phyloP scores from a whole-genome alignment of 1,140 invertebrate genomes.

The Ceratosolen fusciceps region DNA sequence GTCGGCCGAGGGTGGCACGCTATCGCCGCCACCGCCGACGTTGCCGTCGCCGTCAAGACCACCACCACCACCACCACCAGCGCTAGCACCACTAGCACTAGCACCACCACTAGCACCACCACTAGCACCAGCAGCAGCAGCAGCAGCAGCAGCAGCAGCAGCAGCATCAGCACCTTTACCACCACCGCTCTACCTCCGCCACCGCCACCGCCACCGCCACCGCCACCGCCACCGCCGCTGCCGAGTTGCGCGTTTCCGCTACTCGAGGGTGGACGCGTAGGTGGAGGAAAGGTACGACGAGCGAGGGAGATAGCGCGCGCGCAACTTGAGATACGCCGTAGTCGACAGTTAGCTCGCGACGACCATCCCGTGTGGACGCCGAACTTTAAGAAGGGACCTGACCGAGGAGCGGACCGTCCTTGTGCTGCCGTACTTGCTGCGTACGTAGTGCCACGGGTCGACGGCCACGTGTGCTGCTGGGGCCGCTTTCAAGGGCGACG shows the following conservation, averaged over 20 bases:
- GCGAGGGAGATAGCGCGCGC: slow-evolving; percentile 23
- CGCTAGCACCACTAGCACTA: too few species aligned
- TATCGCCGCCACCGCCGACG: too few species aligned
- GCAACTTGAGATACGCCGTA: slow-evolving; percentile 25
- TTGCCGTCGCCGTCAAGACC: too few species aligned
- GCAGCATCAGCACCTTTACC: not conserved
- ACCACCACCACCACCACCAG: not conserved
- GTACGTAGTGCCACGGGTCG: not conserved
- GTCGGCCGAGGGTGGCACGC: not conserved
- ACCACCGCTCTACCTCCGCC: too few species aligned
- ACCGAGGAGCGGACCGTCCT: not conserved
- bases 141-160: not conserved
- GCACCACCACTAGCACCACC: not conserved
- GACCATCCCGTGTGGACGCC: slow-evolving; percentile 63
- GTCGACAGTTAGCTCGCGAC: slow-evolving; percentile 67
- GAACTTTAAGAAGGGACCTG: not conserved
- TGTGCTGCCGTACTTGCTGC: not conserved
- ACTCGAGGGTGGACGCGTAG: not conserved
- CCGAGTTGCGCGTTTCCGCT: slow-evolving; percentile 40
- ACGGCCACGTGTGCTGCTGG: slow-evolving; percentile 26
- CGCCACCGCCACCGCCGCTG: not conserved
- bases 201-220: not conserved
- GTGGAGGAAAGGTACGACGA: slow-evolving; percentile 23
- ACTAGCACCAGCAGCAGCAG: not conserved
- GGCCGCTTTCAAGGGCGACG: not conserved